Percentiles rank a stretch among this genome's conserved stretches.
These are phyloP conservation scores for Nemotelus pantherinus DNA, from an alignment of 2,888 invertebrate genomes.

Conservation along the genomic window DNA sequence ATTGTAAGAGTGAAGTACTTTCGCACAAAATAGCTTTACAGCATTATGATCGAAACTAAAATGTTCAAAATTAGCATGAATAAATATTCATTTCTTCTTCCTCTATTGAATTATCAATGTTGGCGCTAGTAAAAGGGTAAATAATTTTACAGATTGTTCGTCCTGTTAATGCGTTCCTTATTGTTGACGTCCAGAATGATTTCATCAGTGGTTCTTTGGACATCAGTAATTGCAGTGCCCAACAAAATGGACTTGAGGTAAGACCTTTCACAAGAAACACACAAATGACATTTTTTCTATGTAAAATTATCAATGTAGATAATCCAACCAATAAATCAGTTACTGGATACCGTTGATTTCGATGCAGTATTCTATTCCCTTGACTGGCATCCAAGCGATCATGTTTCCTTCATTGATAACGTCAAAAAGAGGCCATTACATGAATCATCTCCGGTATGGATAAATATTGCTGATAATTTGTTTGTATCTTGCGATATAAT, in stretches of 20 bases:
- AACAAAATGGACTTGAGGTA: constrained; percentile 87
- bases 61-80: no score
- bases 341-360: constrained; percentile 83
- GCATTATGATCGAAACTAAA: no score
- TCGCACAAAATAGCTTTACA: no score
- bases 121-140: no score
- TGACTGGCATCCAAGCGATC: constrained; percentile 97
- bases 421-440: constrained; percentile 79
- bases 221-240: constrained; percentile 91
- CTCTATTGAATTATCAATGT: no score
- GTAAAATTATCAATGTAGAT: constrained; percentile 67
- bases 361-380: constrained; percentile 91
- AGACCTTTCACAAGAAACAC: constrained; percentile 54
- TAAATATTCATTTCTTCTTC: no score
- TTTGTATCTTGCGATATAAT: constrained; percentile 26
- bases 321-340: constrained; percentile 88
- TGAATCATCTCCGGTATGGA: constrained; percentile 74
- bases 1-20: no score
- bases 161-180: constrained; percentile 87
- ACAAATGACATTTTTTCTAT: neutral
- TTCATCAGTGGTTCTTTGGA: constrained; percentile 95
- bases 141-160: constrained; percentile 74
- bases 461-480: neutral
- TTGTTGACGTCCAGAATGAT: constrained; percentile 98
- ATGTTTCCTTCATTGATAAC: constrained; percentile 96